Base-by-base conservation (phyloP, 2,113 vertebrate genomes). In the Riparia riparia region DNA sequence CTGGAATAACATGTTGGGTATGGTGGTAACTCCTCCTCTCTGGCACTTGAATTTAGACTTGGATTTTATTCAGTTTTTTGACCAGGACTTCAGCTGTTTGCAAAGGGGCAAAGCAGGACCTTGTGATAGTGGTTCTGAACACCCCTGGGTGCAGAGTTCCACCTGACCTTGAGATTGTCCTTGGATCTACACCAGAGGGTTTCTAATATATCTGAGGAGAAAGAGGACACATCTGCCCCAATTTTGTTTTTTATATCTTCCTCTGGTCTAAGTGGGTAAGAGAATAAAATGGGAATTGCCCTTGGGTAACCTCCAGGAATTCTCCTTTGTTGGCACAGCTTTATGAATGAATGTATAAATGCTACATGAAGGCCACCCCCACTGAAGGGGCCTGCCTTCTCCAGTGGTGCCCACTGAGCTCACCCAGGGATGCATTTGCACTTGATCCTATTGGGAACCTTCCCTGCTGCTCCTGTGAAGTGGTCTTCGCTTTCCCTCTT, bases 41-140 rank as follows among this genome's bases (percentile, higher is more conserved):
- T 83, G 68, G 39, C 26, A 22, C 64, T 86, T 69, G 29, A 58
- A 72, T 72, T 94, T 79, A 88, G 45, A 41, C 57, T 87, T 93
- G 66, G 71, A 70, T 92, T 92, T 92, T 83, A 34, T 71, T 80
- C 60, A 31, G 24, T 22, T 76, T 74, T 91, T 68, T 79, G 82
- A 34, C 47, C 60, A 63, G 83, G 29, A 51, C 22, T 28, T 93
- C 82, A 73, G 37, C 63, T 76, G 37, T 37, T 92, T 2, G 2
- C 47, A 80, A 61, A 66, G 74, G 54, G 50, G 34, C 18, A 70
- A 84, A 92, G 45, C 14, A 72, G 45, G 41, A 5, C 71, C 71
- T 77, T 79, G 19, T 31, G 49, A n/a, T 17, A 68, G 53, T 2
- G 3, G 17, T 65, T 93, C 66, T 86, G 28, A 68, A 9, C 8